Conservation (phyloP, 2,888 invertebrate genomes). For the Cosmia trapezina region DNA sequence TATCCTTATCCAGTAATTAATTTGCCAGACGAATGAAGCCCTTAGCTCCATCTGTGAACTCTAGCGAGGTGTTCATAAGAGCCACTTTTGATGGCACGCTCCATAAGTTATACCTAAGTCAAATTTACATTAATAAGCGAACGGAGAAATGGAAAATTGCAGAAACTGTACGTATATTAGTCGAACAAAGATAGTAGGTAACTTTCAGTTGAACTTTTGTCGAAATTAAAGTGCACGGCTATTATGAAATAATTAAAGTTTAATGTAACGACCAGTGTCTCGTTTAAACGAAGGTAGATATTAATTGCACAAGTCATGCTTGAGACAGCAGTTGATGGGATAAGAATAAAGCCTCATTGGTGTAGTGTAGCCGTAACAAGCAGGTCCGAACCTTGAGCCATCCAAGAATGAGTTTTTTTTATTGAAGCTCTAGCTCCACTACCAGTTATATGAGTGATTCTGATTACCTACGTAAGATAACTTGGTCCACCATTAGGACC, state of each 20-base stretch:
- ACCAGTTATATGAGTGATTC: background rate
- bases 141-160: slow-evolving; percentile 47
- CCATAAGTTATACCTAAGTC: slow-evolving; percentile 29
- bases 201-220: slow-evolving; percentile 33
- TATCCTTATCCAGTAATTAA: slow-evolving; percentile 77
- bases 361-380: slow-evolving; percentile 20
- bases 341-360: slow-evolving; percentile 35
- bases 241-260: slow-evolving; percentile 17
- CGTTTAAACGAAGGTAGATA: background rate
- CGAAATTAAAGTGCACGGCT: slow-evolving; percentile 33
- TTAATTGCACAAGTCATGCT: slow-evolving; percentile 20
- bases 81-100: slow-evolving; percentile 29
- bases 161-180: slow-evolving; percentile 43
- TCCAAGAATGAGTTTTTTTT: background rate
- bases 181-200: slow-evolving; percentile 26
- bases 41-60: slow-evolving; percentile 42
- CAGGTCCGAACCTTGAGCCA: slow-evolving; percentile 2
- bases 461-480: slow-evolving; percentile 8
- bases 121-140: slow-evolving; percentile 43
- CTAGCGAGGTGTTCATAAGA: slow-evolving; percentile 29
- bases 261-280: background rate
- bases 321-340: slow-evolving; percentile 26
- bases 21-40: slow-evolving; percentile 55
- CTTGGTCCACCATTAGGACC: background rate
- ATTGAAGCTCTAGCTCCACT: slow-evolving; percentile 8